Evolutionary conservation across 2,797 vertebrate species (phyloP).

Genomic region (Chromis chromis): DNA sequence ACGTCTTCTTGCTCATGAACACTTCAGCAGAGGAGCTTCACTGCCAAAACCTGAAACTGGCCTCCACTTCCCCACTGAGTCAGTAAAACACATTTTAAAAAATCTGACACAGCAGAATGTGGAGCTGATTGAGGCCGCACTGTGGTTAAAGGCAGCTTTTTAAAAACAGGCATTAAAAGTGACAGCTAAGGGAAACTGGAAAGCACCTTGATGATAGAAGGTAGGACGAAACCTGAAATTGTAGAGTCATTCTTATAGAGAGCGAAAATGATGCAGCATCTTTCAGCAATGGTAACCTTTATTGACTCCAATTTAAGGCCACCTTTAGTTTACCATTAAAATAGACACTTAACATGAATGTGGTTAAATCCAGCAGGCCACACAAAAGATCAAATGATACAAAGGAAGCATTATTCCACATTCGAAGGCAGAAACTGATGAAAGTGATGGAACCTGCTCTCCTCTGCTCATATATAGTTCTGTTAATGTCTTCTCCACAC

Average conservation of each 20-base stretch:
- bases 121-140: background rate
- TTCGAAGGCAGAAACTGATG: background rate
- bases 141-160: slow-evolving; percentile 19
- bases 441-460: background rate
- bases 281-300: background rate
- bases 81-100: background rate
- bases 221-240: background rate
- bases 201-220: slow-evolving; percentile 9
- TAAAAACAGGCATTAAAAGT: background rate
- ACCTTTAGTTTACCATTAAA: too few species aligned
- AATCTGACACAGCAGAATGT: background rate
- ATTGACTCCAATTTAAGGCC: background rate
- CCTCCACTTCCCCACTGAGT: too few species aligned
- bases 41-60: too few species aligned
- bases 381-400: background rate
- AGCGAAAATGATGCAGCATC: background rate
- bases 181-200: background rate
- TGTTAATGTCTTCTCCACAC: slow-evolving; percentile 16
- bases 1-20: slow-evolving; percentile 16
- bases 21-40: slow-evolving; percentile 11
- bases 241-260: background rate
- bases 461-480: background rate
- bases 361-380: too few species aligned
- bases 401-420: background rate
- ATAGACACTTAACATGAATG: too few species aligned